Base-by-base conservation (phyloP, 30 jellyfish, hydroid and myxozoan genomes). In the Chrysaora quinquecirrha region DNA sequence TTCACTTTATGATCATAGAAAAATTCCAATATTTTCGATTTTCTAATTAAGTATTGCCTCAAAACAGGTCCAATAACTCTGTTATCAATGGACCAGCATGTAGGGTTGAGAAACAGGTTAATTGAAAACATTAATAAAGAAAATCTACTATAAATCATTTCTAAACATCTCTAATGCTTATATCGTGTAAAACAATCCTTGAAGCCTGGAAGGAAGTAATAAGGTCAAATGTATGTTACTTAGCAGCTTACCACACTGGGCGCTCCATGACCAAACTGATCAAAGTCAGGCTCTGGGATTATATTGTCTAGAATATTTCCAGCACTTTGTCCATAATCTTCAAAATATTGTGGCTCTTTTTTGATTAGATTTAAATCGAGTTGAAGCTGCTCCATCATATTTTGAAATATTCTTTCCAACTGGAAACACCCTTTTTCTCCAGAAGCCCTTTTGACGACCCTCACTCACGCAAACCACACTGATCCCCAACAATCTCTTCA, bases 271-370 rank as follows among this genome's bases (percentile, higher is more conserved):
- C 96, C 96, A 75, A 92, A 92, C 43, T 73, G 84, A 47, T 92
- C 83, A 35, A 87, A 92, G 2, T 92, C 98, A 31, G 93, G 88
- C 30, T 92, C 98, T 9, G 95, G 85, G 9, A 87, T 74, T 33
- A 92, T 87, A 81, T 92, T 92, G 34, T 92, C 98, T 60, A 92
- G 67, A 24, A 92, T 86, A 62, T 92, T 92, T 32, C 98, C 98
- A 69, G 60, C 61, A 34, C 73, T 87, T 11, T 91, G 96, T 10
- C 98, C 98, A 66, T 91, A 91, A 54, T 87, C 98, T 67, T 92
- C 98, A 22, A 86, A 73, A 43, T 86, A 86, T 1, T 82, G 91
- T 30, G 88, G 87, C 48, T 92, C 98, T 48, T 82, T 86, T 58
- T 92, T 92, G 29, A 92, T 96, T 34, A 92, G 23, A 31, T 80